Base-by-base conservation (phyloP, 2,888 invertebrate species). In the Parnassius glacialis region DNA sequence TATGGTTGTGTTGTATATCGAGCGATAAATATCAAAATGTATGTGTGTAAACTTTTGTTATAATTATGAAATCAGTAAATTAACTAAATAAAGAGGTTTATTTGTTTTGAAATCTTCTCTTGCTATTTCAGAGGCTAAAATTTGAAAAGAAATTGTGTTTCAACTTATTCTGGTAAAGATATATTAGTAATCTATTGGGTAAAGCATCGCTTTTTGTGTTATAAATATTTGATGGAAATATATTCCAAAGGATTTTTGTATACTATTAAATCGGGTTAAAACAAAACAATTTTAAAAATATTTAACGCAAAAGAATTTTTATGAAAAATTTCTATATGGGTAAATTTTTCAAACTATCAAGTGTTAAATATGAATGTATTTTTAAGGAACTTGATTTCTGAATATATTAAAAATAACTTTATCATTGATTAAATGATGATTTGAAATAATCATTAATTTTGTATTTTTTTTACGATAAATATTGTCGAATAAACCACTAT, bases 41-140 rank as follows among this genome's bases (percentile, higher is more conserved):
- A 34, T 52, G 10, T n/a, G 11, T 52, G 41, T 52, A 34, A 42
- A 13, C 11, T 13, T 34, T 13, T 48, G 7, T 13, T 12, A 11
- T 57, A 42, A 42, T 34, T 2, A 50, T 16, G n/a, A 34, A 57
- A 43, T 51, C 20, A 10, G 16, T 12, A 16, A 54, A 60, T 41
- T 20, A 54, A 54, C 16, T 20, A 54, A 42, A 2, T 48, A 16
- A 3, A 25, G 16, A 34, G 9, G 20, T 51, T 59, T 48, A 10
- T 45, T 44, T 25, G 13, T 45, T 13, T 52, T 55, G 7, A 51
- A 59, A 63, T 55, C 52, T 34, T 43, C 51, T 47, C 59, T 63
- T 52, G 47, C 58, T 63, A 50, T 55, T 34, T 51, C 12, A 58
- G 62, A 62, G 62, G 62, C 62, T 62, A 62, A 62, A 50, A 25